Evolutionary conservation across 2,888 invertebrate species (phyloP).

Genomic region (Sphaerophoria taeniata): DNA sequence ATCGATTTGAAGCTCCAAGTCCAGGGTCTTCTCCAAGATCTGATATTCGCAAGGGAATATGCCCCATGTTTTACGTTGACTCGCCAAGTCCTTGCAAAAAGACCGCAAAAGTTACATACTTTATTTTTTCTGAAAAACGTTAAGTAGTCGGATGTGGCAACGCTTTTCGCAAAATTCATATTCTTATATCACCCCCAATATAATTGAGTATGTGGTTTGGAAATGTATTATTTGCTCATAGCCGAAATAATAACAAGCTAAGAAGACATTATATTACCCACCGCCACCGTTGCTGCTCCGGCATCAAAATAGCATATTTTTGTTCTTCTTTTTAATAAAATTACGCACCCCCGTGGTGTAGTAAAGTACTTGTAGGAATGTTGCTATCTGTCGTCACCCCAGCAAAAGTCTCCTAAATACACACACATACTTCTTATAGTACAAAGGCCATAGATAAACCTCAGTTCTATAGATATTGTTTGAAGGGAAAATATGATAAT

Average conservation of each 20-base stretch:
- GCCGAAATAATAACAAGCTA: slow-evolving; percentile 51
- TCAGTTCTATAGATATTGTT: slow-evolving; percentile 68
- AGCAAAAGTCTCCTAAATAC: neutral
- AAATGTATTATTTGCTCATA: slow-evolving; percentile 54
- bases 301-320: slow-evolving; percentile 70
- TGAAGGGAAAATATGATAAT: slow-evolving; percentile 81
- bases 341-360: slow-evolving; percentile 69
- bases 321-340: slow-evolving; percentile 63
- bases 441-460: slow-evolving; percentile 61
- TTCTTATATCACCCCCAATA: neutral
- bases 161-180: neutral
- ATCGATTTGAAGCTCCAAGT: no score
- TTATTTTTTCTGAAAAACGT: no score
- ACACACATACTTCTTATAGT: neutral
- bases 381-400: neutral
- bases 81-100: neutral
- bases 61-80: no score
- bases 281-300: slow-evolving; percentile 31
- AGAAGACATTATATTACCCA: slow-evolving; percentile 50
- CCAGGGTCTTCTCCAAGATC: no score
- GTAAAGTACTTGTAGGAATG: slow-evolving; percentile 71
- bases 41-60: no score
- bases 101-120: no score
- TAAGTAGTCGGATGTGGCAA: neutral
- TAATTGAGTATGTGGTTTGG: slow-evolving; percentile 28